A percentile compares a stretch with the other conserved stretches of the same genome.
Evolutionary conservation across 2,888 invertebrate species (phyloP).

Genomic region (Dioctria linearis): DNA sequence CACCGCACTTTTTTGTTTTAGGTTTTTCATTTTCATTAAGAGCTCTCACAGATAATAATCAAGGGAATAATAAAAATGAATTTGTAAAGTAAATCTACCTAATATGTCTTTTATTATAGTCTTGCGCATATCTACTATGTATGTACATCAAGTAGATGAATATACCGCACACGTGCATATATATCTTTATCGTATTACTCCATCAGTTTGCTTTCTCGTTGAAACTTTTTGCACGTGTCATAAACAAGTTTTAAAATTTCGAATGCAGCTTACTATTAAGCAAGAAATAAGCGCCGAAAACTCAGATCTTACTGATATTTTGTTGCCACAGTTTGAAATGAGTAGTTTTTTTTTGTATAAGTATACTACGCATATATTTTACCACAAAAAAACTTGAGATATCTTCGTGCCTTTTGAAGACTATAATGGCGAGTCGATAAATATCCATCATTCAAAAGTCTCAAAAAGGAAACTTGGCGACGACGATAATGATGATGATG

Average conservation of each 20-base stretch:
- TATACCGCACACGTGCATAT: not conserved
- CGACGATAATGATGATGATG: not conserved
- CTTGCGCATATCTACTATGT: not conserved
- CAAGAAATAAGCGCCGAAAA: not conserved
- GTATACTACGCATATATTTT: too few species aligned
- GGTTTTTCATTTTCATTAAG: too few species aligned
- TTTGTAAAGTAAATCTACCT: not conserved
- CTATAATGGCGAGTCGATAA: conserved; percentile 17
- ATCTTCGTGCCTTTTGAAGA: conserved; percentile 25
- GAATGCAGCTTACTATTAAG: not conserved
- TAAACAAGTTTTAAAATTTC: not conserved
- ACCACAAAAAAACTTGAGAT: not conserved
- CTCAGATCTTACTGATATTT: not conserved
- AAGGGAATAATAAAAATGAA: too few species aligned
- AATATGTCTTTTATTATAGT: not conserved
- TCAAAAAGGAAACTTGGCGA: conserved; percentile 22
- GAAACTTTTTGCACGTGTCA: conserved; percentile 7
- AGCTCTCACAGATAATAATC: too few species aligned
- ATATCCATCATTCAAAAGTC: conserved; percentile 20
- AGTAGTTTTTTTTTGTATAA: too few species aligned
- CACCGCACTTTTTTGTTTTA: too few species aligned
- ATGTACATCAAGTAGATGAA: not conserved
- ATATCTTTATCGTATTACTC: not conserved
- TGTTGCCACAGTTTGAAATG: conserved; percentile 3
- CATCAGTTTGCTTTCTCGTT: too few species aligned